These are phyloP conservation scores for Bucco capensis DNA, from an alignment of 2,113 vertebrate species.

Conservation along the genomic window DNA sequence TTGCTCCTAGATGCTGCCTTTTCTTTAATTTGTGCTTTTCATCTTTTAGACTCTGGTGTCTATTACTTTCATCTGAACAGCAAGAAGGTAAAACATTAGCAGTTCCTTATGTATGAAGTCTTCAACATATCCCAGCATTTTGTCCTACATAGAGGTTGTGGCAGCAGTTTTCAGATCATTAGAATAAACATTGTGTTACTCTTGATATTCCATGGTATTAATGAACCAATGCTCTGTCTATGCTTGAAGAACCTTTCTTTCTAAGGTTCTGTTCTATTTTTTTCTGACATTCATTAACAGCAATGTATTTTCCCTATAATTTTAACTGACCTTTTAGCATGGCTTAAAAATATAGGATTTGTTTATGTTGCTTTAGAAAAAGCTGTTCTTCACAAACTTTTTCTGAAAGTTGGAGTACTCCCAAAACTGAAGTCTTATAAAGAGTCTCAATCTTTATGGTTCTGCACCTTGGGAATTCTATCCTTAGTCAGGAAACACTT, in stretches of 20 bases:
- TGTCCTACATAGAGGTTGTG: not conserved
- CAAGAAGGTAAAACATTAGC: conserved; percentile 70
- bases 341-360: not conserved
- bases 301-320: not conserved
- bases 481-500: not conserved
- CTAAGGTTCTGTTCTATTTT: not conserved
- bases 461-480: not conserved
- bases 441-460: not conserved
- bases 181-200: not conserved
- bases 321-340: not conserved
- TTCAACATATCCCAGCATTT: not conserved
- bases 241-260: not conserved
- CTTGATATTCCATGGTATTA: not conserved
- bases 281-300: not conserved
- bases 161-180: not conserved
- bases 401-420: not conserved
- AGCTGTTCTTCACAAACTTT: not conserved
- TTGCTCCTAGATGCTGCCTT: conserved; percentile 74
- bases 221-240: not conserved
- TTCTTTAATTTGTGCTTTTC: conserved; percentile 71
- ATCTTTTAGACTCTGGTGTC: conserved; percentile 70
- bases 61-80: conserved; percentile 61
- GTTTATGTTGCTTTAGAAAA: not conserved
- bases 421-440: not conserved
- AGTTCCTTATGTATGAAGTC: not conserved